phyloP scores from a whole-genome alignment of 1,140 invertebrate species.

The Drosophila insularis region DNA sequence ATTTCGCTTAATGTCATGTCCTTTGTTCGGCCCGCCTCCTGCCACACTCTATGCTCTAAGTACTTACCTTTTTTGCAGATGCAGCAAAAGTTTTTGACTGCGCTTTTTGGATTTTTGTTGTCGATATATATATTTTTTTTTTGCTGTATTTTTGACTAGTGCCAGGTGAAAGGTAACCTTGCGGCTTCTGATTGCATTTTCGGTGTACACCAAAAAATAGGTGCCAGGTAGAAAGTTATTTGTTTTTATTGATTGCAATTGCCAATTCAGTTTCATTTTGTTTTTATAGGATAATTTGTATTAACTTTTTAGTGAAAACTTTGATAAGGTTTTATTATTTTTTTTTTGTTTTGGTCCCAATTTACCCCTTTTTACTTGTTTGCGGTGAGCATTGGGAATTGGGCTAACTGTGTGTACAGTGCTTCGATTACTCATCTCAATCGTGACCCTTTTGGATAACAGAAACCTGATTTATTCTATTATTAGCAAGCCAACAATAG shows the following conservation, averaged over 20 bases:
- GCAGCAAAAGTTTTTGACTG: conserved; percentile 26
- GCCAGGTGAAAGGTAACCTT: conserved; percentile 50
- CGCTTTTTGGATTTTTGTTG: conserved; percentile 21
- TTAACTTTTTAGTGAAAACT: conserved; percentile 16
- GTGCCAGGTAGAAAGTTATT: conserved; percentile 53
- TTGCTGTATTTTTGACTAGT: conserved; percentile 8
- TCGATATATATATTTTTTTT: too few species aligned
- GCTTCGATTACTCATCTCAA: conserved; percentile 1
- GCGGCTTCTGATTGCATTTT: conserved; percentile 42
- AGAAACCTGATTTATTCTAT: conserved; percentile 6
- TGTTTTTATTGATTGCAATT: conserved; percentile 60
- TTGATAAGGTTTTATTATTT: conserved; percentile 39
- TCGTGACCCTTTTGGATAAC: not conserved
- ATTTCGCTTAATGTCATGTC: conserved; percentile 52
- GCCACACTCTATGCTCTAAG: not conserved
- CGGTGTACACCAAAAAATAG: conserved; percentile 16
- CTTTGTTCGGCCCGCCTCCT: not conserved
- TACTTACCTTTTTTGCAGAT: conserved; percentile 13
- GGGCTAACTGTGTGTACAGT: conserved; percentile 29
- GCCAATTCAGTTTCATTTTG: conserved; percentile 31
- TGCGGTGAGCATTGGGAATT: conserved; percentile 20
- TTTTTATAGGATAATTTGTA: conserved; percentile 35
- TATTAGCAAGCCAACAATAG: conserved; percentile 1
- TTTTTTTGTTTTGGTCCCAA: not conserved
- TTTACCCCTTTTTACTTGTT: not conserved